Evolutionary conservation across 2,113 vertebrate genomes (phyloP).

Genomic region (Vombatus ursinus): DNA sequence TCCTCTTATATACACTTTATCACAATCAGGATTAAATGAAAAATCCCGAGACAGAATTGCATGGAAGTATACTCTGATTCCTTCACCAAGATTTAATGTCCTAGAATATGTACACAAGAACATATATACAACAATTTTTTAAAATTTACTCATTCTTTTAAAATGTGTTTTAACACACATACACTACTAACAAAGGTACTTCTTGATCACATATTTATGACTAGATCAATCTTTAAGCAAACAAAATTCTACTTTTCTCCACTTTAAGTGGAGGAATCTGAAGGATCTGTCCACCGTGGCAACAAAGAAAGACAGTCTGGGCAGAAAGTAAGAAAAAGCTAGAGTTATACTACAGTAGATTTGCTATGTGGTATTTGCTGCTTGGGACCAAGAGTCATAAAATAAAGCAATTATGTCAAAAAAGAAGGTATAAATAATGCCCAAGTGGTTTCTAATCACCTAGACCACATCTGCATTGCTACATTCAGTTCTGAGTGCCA

Average conservation of each 20-base stretch:
- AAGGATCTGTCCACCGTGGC: not conserved
- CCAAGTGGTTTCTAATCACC: not conserved
- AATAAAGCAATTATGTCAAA: not conserved
- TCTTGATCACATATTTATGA: not conserved
- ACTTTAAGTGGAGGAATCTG: not conserved
- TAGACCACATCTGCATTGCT: not conserved
- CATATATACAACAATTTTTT: not conserved
- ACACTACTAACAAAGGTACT: not conserved
- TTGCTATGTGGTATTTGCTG: not conserved
- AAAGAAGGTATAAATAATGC: not conserved
- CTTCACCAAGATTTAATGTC: not conserved
- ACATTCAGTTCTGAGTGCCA: not conserved
- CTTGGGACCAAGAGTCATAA: not conserved
- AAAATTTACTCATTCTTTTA: no score
- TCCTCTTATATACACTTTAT: slow-evolving; percentile 84
- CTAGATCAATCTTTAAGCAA: rapidly evolving
- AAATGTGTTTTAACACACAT: not conserved
- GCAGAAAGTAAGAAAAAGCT: not conserved
- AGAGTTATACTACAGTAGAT: not conserved
- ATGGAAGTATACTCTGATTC: slow-evolving; percentile 90
- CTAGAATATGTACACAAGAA: slow-evolving; percentile 36
- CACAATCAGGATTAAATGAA: slow-evolving; percentile 61
- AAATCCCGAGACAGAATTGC: slow-evolving; percentile 92
- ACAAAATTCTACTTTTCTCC: rapidly evolving
- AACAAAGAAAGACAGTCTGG: not conserved